Conservation (phyloP, 2,888 invertebrate genomes). For the Amphipoea lucens region DNA sequence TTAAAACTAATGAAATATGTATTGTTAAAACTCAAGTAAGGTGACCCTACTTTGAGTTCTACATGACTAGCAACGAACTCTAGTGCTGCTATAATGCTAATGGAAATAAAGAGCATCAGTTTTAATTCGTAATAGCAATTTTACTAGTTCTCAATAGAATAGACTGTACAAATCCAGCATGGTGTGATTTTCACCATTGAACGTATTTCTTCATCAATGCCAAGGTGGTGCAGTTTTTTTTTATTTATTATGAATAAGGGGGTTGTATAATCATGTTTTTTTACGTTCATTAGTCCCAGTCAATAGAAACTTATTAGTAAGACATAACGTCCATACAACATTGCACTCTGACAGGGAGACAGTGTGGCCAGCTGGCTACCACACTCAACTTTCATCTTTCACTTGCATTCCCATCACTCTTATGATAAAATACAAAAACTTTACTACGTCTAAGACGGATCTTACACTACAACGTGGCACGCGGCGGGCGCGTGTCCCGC, state of each 20-base stretch:
- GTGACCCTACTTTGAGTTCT: no score
- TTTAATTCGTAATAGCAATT: slow-evolving; percentile 32
- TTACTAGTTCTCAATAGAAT: slow-evolving; percentile 8
- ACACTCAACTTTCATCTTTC: slow-evolving; percentile 35
- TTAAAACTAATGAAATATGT: slow-evolving; percentile 26
- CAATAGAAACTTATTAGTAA: slow-evolving; percentile 34
- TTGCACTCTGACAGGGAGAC: slow-evolving; percentile 54
- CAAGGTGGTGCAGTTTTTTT: background rate
- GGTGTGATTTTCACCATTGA: background rate
- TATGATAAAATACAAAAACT: slow-evolving; percentile 62
- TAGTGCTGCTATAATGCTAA: background rate
- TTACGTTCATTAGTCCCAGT: background rate
- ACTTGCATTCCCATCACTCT: slow-evolving; percentile 50
- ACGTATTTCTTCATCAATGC: background rate
- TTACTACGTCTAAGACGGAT: slow-evolving; percentile 3
- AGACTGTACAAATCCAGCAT: background rate
- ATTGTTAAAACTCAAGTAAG: background rate
- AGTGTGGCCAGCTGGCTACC: slow-evolving; percentile 30
- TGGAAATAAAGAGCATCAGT: slow-evolving; percentile 14
- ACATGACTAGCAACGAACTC: background rate
- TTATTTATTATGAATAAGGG: background rate
- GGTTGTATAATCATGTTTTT: background rate
- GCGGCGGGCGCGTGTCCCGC: no score
- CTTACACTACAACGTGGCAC: no score
- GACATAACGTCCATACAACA: slow-evolving; percentile 47